Evolutionary conservation across 2,888 invertebrate genomes (phyloP).

Genomic region (Drepana falcataria): DNA sequence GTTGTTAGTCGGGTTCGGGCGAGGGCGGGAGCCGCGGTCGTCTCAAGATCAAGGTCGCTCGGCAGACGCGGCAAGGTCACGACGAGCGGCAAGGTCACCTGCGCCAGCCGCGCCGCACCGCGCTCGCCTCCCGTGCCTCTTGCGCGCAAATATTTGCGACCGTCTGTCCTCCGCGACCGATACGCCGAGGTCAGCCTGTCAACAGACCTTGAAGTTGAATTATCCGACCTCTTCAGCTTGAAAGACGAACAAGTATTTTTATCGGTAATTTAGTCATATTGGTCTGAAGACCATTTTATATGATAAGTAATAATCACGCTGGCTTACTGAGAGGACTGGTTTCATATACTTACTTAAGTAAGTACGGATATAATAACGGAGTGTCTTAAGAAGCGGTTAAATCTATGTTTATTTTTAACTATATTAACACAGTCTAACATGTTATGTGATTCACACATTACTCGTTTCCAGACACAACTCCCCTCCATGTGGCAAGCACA

Average conservation of each 20-base stretch:
- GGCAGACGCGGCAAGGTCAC: slow-evolving; percentile 74
- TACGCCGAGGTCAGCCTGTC: slow-evolving; percentile 75
- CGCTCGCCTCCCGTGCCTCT: slow-evolving; percentile 36
- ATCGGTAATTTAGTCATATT: slow-evolving; percentile 31
- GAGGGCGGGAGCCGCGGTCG: slow-evolving; percentile 63
- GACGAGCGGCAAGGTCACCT: slow-evolving; percentile 65
- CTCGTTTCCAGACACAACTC: too few relatives aligned
- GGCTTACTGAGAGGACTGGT: too few relatives aligned
- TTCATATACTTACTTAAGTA: too few relatives aligned
- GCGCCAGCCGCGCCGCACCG: slow-evolving; percentile 25
- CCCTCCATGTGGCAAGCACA: too few relatives aligned
- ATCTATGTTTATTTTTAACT: too few relatives aligned
- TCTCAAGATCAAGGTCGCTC: slow-evolving; percentile 77
- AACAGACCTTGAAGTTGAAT: slow-evolving; percentile 73
- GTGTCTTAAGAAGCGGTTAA: too few relatives aligned
- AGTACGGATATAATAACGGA: too few relatives aligned
- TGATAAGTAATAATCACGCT: too few relatives aligned
- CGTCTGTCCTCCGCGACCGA: slow-evolving; percentile 78
- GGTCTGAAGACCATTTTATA: too few relatives aligned
- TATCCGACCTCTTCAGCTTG: slow-evolving; percentile 65
- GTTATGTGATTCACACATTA: too few relatives aligned
- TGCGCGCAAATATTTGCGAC: slow-evolving; percentile 75
- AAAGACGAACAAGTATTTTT: slow-evolving; percentile 58
- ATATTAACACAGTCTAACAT: too few relatives aligned
- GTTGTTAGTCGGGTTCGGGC: slow-evolving; percentile 39